Evolutionary conservation across 2,113 vertebrate genomes (phyloP), one percentile per base, ranked within the genome.

Genomic region (Canis aureus): DNA sequence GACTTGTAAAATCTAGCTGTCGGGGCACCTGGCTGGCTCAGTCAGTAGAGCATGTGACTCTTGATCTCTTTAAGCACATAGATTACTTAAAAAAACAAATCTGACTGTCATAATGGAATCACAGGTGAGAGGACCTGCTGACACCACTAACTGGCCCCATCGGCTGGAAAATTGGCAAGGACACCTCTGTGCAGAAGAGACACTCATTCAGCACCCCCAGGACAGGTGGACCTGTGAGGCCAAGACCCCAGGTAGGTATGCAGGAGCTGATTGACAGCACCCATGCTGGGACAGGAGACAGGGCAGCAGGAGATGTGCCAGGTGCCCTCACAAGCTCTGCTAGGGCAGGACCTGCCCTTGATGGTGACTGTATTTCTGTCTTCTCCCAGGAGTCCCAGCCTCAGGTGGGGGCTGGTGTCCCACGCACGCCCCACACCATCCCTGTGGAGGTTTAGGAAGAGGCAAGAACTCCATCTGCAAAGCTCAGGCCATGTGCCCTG

Each of bases 231-330:
- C 1, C 59, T 4, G 35, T 9, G 84, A 32, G 73, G 74, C 55
- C 8, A 0, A 0, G 11, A n/a, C 74, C 55, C 71, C 23, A 9
- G 69, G 6, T 5, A 69, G 78, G 32, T 8, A n/a, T 1, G 13
- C 0, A 0, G 32, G 29, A 64, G 49, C 53, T 59, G 35, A 23
- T 1, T 0, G 51, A 35, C 3, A 29, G 94, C 9, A 0, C 43
- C 64, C 25, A 13, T 51, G 20, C 73, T 3, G 29, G 35, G 49
- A 91, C 22, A 43, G 85, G 12, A 1, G 27, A 9, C 0, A 0
- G 57, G 49, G 43, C 11, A 3, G 15, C 0, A 2, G 23, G n/a
- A 81, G 10, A 15, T 1, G 3, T 1, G 32, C 13, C 62, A 38
- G 55, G 29, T 19, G 59, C 19, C 66, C 66, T 62, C 22, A 6